Conservation (phyloP, 2,888 invertebrate species). For the Mesorhabditis sp. region DNA sequence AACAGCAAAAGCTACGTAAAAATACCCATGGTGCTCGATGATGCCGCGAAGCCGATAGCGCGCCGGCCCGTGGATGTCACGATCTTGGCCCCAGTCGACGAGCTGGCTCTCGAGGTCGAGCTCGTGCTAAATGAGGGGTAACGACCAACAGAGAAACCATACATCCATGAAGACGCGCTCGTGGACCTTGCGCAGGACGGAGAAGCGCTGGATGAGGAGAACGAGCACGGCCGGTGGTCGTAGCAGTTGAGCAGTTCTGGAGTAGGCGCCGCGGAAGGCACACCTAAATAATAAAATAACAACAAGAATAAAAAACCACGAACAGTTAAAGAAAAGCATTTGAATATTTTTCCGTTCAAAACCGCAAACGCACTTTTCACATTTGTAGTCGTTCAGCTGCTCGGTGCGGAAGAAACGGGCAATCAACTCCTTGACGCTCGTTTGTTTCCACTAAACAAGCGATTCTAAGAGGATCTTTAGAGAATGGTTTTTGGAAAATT, state of each 20-base stretch:
- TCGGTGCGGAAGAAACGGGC: conserved; percentile 34
- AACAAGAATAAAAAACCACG: conserved; percentile 1
- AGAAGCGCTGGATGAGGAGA: conserved; percentile 44
- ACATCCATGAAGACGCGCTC: background rate
- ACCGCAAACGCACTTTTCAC: conserved; percentile 17
- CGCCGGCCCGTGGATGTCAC: background rate
- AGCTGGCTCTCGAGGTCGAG: background rate
- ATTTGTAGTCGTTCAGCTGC: conserved; percentile 23
- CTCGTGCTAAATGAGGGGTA: background rate
- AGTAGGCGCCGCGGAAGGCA: conserved; percentile 24
- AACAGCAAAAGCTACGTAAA: background rate
- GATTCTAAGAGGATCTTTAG: background rate
- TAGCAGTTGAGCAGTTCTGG: conserved; percentile 25
- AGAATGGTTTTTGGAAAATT: too few relatives aligned
- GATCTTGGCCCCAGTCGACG: background rate
- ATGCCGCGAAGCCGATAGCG: conserved; percentile 1
- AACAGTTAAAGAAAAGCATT: conserved; percentile 2
- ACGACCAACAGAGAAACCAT: background rate
- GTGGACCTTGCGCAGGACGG: background rate
- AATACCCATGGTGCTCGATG: background rate
- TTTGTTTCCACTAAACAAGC: background rate
- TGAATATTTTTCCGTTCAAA: background rate
- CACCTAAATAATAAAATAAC: conserved; percentile 23
- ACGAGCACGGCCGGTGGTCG: conserved; percentile 40
- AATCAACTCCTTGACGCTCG: conserved; percentile 17